These are phyloP conservation scores for Emberiza fucata DNA, from an alignment of 2,113 vertebrate genomes.

Conservation along the genomic window DNA sequence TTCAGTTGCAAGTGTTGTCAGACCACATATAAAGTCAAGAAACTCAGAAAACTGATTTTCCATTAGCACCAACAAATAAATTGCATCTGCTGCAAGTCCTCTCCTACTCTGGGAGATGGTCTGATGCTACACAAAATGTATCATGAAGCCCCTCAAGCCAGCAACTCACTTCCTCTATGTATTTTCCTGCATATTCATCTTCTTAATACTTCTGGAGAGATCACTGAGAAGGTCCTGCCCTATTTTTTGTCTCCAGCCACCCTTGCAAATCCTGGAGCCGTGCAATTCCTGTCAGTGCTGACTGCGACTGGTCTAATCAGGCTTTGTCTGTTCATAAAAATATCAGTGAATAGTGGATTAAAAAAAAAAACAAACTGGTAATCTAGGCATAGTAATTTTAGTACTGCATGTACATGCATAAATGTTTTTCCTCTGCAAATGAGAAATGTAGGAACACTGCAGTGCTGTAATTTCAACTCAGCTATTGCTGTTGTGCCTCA, in stretches of 20 bases:
- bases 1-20: background rate
- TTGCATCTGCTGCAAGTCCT: background rate
- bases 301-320: background rate
- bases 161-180: background rate
- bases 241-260: background rate
- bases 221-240: background rate
- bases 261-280: background rate
- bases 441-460: background rate
- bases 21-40: background rate
- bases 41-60: background rate
- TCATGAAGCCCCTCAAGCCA: background rate
- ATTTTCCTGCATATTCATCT: background rate
- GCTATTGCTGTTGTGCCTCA: accelerated
- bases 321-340: background rate
- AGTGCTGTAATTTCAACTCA: background rate
- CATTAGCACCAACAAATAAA: background rate
- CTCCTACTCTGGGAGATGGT: background rate
- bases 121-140: background rate
- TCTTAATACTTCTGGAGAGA: background rate
- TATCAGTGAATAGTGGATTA: background rate
- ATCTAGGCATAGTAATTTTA: background rate
- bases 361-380: background rate
- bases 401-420: background rate
- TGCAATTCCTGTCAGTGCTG: background rate
- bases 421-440: background rate